Evolutionary conservation across 1,140 invertebrate species (phyloP).

Genomic region (Hestina assimilis): DNA sequence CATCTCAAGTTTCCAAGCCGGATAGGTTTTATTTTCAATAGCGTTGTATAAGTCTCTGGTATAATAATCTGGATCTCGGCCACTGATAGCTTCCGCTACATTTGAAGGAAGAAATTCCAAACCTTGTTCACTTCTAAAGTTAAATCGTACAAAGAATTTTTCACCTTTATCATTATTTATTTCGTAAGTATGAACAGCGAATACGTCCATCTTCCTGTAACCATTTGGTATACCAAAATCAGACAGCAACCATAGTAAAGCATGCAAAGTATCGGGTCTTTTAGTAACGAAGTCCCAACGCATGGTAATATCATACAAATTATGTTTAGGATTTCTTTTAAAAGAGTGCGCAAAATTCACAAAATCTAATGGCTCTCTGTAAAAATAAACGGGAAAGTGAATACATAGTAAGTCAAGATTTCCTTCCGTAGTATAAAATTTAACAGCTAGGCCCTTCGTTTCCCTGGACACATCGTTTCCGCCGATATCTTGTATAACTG

Average conservation of each 20-base stretch:
- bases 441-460: conserved; percentile 83
- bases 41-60: conserved; percentile 85
- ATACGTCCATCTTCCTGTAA: conserved; percentile 83
- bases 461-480: conserved; percentile 88
- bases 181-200: conserved; percentile 85
- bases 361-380: conserved; percentile 82
- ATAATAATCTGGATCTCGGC: conserved; percentile 84
- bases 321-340: conserved; percentile 83
- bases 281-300: conserved; percentile 93
- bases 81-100: conserved; percentile 73
- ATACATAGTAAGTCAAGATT: conserved; percentile 85
- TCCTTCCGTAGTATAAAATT: conserved; percentile 86
- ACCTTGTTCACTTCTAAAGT: conserved; percentile 84
- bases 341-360: conserved; percentile 78
- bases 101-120: conserved; percentile 79
- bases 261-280: conserved; percentile 88
- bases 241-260: conserved; percentile 89
- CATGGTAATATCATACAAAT: conserved; percentile 86
- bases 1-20: conserved; percentile 82
- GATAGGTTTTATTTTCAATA: conserved; percentile 83
- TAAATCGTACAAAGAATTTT: conserved; percentile 85
- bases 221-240: conserved; percentile 94
- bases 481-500: conserved; percentile 70
- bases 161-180: conserved; percentile 81
- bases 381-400: conserved; percentile 85